Base-by-base conservation (phyloP, 2,888 invertebrate genomes). In the Leptopterna dolabrata region DNA sequence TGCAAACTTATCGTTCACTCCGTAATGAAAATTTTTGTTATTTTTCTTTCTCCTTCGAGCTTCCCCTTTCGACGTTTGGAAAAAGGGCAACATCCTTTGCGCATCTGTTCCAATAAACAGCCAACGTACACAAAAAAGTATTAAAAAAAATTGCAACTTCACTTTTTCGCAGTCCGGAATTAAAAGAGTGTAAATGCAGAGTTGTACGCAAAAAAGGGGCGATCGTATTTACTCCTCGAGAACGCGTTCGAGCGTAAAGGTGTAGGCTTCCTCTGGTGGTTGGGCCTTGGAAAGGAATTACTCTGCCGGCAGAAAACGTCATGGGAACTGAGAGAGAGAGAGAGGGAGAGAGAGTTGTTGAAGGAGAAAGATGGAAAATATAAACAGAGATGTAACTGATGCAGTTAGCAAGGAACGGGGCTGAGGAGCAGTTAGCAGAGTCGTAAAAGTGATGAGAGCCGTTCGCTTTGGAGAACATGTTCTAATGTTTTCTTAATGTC, bases 401-500 rank as follows among this genome's bases (percentile, higher is more conserved):
- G 85, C 71, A 85, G 85, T 85, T 71, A 85, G 83, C 71, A 70
- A 71, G 47, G 27, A n/a, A 85, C 70, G n/a, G 24, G 43, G 45
- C 71, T 70, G 71, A 63, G 63, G 83, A 41, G 43, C 71, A 83
- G 83, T 83, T 83, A 73, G 85, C 30, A 14, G 45, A 73, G 76
- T 76, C 85, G 76, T 85, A 85, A 85, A 85, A 85, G 73, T 85
- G 85, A 85, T 85, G 85, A 85, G 85, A 47, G 81, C 70, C 83
- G 83, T 83, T 70, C 70, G 30, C 83, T 47, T 73, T 71, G 29
- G 73, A 36, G 47, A 76, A 47, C 85, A 85, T 85, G 85, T 85
- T 85, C 85, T 85, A 85, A 85, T 85, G 85, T 85, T 85, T 85
- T 85, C 85, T 85, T 85, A 85, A 85, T 85, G 85, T 76, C 85